Percentiles rank a stretch among this genome's conserved stretches.
Conservation (phyloP, 2,888 invertebrate species). For the Emmelina monodactyla region DNA sequence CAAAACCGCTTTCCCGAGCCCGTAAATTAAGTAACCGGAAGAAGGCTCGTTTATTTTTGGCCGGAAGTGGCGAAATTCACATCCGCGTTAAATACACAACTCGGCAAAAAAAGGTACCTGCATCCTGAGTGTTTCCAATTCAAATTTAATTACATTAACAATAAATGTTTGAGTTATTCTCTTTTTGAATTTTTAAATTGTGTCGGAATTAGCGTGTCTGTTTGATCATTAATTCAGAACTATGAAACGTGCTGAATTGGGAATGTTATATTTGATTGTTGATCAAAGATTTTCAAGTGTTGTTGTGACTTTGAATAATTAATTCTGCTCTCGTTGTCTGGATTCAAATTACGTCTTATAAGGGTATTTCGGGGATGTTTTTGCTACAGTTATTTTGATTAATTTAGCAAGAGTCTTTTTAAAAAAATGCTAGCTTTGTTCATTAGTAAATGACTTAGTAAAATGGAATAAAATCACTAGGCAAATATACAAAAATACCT, state of each 20-base stretch:
- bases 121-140: constrained; percentile 51
- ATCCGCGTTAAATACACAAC: constrained; percentile 63
- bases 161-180: constrained; percentile 59
- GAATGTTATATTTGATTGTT: constrained; percentile 34
- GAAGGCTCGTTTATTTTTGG: constrained; percentile 65
- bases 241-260: too few species aligned
- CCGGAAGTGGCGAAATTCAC: constrained; percentile 60
- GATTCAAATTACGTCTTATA: too few species aligned
- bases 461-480: too few species aligned
- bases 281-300: constrained; percentile 24
- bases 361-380: too few species aligned
- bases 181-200: constrained; percentile 54
- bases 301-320: neutral
- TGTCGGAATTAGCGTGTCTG: constrained; percentile 30
- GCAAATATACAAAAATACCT: too few species aligned
- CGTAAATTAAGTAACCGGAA: constrained; percentile 64
- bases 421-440: too few species aligned
- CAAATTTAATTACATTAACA: constrained; percentile 52
- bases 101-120: constrained; percentile 39
- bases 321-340: too few species aligned
- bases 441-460: too few species aligned
- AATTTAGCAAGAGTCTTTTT: too few species aligned
- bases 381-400: too few species aligned
- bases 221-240: constrained; percentile 40
- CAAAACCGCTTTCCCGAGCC: constrained; percentile 42